A percentile compares a stretch with the other conserved stretches of the same genome.
Conservation (phyloP, 2,797 vertebrate species). For the Anguilla megastoma region DNA sequence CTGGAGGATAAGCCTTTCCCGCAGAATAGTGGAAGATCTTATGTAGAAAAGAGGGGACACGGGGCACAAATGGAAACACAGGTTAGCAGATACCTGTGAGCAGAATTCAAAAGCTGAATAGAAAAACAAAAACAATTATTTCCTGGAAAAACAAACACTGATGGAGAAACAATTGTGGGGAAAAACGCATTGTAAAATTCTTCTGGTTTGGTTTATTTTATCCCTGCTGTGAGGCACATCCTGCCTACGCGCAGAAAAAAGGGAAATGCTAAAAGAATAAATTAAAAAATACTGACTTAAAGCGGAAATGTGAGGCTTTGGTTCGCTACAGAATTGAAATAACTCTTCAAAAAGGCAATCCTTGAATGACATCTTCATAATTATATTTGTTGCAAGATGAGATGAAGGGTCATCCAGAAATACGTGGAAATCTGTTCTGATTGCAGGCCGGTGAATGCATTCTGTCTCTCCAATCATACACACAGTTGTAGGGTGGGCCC, state of each 20-base stretch:
- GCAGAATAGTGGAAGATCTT: slow-evolving; percentile 84
- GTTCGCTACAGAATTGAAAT: neutral
- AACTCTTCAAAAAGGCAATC: neutral
- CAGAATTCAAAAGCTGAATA: neutral
- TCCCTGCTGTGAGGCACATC: slow-evolving; percentile 3
- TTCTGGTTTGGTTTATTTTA: neutral
- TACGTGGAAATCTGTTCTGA: neutral
- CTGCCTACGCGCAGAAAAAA: neutral
- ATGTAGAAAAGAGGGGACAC: slow-evolving; percentile 34
- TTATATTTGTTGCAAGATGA: neutral
- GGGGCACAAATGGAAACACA: neutral
- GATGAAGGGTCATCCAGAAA: neutral
- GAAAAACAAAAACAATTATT: neutral
- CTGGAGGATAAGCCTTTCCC: slow-evolving; percentile 69
- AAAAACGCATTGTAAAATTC: slow-evolving; percentile 15
- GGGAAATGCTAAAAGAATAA: neutral
- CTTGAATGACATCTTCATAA: neutral
- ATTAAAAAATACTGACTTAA: neutral
- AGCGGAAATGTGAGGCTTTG: neutral
- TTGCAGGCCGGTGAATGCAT: neutral
- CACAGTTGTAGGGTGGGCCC: neutral
- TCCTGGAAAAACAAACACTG: neutral
- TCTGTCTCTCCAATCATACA: neutral
- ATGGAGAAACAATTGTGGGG: neutral
- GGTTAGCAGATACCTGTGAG: neutral